Conservation (phyloP, 2,888 invertebrate species). For the Drosophila bunnanda region DNA sequence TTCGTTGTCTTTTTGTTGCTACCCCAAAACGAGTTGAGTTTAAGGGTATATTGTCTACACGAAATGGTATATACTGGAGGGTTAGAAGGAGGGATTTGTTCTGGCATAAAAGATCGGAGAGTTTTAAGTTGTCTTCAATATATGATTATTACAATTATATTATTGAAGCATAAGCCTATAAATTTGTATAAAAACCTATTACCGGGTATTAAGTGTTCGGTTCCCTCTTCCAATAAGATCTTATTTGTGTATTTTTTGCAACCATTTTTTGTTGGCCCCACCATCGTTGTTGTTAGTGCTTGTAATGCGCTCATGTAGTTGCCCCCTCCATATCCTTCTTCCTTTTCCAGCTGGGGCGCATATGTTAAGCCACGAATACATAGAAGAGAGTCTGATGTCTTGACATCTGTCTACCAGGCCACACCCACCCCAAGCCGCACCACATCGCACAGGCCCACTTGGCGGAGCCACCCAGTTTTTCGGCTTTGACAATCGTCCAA, state of each 20-base stretch:
- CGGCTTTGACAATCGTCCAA: conserved; percentile 57
- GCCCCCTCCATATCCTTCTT: conserved; percentile 17
- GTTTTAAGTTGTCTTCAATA: too few species aligned
- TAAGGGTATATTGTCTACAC: not conserved
- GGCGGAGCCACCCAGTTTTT: conserved; percentile 8
- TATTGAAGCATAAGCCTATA: too few species aligned
- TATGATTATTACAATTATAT: too few species aligned
- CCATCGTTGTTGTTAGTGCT: conserved; percentile 49
- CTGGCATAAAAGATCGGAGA: fast-evolving
- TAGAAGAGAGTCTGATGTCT: conserved; percentile 66
- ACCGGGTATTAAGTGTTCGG: not conserved
- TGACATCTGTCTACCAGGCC: conserved; percentile 72
- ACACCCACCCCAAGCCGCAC: conserved; percentile 5
- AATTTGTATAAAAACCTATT: not conserved
- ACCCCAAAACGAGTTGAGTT: not conserved
- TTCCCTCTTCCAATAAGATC: not conserved
- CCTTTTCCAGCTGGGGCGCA: conserved; percentile 52
- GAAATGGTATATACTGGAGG: not conserved
- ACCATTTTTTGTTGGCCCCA: conserved; percentile 49
- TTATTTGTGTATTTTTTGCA: conserved; percentile 11
- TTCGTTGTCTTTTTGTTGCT: conserved; percentile 36
- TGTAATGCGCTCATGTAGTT: conserved; percentile 67
- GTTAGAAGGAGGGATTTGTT: not conserved
- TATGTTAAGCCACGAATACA: conserved; percentile 56
- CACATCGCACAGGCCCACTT: conserved; percentile 7